Conservation (phyloP, 2,113 vertebrate genomes). For the Grantiella picta region DNA sequence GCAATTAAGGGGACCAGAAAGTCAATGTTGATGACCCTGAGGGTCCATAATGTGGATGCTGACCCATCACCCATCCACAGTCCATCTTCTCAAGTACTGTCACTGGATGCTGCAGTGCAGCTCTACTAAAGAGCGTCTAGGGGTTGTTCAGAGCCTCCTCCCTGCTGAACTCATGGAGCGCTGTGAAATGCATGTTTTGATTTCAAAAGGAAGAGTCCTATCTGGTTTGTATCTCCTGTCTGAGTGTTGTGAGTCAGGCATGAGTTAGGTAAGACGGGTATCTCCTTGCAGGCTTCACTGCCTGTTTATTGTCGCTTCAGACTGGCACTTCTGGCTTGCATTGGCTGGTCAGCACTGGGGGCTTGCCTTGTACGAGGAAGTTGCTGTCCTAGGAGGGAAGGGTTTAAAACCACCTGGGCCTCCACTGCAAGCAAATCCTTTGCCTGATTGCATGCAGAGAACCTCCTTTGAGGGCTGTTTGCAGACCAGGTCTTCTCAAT, state of each 20-base stretch:
- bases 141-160: background rate
- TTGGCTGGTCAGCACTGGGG: background rate
- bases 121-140: background rate
- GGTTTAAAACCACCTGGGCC: background rate
- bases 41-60: background rate
- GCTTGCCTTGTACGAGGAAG: background rate
- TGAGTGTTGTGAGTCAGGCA: background rate
- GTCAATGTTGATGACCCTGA: background rate
- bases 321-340: background rate
- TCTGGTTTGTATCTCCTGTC: background rate
- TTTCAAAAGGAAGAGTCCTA: background rate
- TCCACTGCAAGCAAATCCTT: background rate
- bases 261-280: background rate
- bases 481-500: background rate
- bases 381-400: background rate
- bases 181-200: background rate
- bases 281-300: background rate
- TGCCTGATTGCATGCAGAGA: background rate
- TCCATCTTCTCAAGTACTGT: background rate
- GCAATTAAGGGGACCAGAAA: background rate
- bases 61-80: accelerated
- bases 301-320: background rate
- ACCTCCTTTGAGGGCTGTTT: background rate
- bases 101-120: accelerated
- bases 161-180: background rate